A percentile compares a stretch with the other conserved stretches of the same genome.
These are phyloP conservation scores for Brachyhypopomus gauderio DNA, from an alignment of 2,113 vertebrate genomes.

Conservation along the genomic window DNA sequence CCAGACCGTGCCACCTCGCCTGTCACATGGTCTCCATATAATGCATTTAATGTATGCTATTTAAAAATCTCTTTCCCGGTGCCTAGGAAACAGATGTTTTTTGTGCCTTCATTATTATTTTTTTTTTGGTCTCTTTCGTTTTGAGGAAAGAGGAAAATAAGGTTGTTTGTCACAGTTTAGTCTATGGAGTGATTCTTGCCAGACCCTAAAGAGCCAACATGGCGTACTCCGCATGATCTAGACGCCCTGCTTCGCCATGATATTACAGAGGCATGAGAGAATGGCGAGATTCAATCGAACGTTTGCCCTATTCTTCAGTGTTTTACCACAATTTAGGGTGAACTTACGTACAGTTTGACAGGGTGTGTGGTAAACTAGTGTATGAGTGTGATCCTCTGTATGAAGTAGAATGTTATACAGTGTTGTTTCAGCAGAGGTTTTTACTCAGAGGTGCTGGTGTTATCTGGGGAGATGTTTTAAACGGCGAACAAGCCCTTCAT, in stretches of 20 bases:
- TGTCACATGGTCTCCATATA: slow-evolving; percentile 23
- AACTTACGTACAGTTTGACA: background rate
- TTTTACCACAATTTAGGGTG: background rate
- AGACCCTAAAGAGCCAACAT: background rate
- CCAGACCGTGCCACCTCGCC: background rate
- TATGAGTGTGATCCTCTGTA: background rate
- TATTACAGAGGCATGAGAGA: background rate
- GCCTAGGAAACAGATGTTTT: background rate
- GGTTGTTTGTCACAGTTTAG: too few relatives aligned
- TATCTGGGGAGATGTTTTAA: too few relatives aligned
- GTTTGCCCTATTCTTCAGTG: background rate
- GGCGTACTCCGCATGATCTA: background rate
- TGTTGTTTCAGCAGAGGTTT: background rate
- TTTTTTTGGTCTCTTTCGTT: background rate
- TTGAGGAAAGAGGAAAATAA: background rate
- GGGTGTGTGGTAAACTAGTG: background rate
- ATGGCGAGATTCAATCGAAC: background rate
- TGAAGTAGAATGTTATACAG: background rate
- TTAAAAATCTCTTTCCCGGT: background rate
- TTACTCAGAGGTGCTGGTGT: too few relatives aligned
- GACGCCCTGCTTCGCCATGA: background rate
- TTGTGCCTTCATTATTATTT: background rate
- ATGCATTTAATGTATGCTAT: slow-evolving; percentile 4
- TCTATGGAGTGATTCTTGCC: background rate
- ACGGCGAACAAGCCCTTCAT: background rate